Conservation (phyloP, 2,797 vertebrate species). For the Mareca strepera region DNA sequence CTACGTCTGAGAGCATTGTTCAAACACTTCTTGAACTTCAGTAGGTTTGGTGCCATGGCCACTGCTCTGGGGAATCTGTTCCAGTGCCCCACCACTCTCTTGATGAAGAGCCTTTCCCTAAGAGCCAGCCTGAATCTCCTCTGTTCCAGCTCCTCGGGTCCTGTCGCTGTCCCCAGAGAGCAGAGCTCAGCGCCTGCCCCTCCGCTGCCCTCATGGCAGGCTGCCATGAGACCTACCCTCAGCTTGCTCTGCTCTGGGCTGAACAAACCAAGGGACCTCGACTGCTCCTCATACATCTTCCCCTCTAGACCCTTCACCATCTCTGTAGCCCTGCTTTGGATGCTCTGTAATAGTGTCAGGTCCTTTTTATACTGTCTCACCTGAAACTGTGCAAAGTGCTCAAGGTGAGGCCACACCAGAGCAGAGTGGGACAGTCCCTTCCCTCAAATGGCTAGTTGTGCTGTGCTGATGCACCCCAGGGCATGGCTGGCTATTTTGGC, state of each 20-base stretch:
- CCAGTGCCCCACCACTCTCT: neutral
- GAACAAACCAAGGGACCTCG: too few species aligned
- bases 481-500: neutral
- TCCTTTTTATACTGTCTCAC: neutral
- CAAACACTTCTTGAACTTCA: neutral
- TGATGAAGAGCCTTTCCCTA: neutral
- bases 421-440: neutral
- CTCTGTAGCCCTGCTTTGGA: neutral
- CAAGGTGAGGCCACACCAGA: neutral
- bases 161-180: too few species aligned
- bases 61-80: neutral
- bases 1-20: neutral
- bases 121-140: neutral
- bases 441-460: too few species aligned
- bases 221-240: too few species aligned
- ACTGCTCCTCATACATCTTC: neutral
- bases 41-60: neutral
- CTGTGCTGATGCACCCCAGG: neutral
- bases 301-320: neutral
- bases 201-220: too few species aligned
- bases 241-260: neutral
- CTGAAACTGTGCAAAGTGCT: neutral
- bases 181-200: too few species aligned
- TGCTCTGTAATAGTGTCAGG: neutral
- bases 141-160: neutral